Evolutionary conservation across 2,797 vertebrate genomes (phyloP).

Genomic region (Mormyrus proboscirostris): DNA sequence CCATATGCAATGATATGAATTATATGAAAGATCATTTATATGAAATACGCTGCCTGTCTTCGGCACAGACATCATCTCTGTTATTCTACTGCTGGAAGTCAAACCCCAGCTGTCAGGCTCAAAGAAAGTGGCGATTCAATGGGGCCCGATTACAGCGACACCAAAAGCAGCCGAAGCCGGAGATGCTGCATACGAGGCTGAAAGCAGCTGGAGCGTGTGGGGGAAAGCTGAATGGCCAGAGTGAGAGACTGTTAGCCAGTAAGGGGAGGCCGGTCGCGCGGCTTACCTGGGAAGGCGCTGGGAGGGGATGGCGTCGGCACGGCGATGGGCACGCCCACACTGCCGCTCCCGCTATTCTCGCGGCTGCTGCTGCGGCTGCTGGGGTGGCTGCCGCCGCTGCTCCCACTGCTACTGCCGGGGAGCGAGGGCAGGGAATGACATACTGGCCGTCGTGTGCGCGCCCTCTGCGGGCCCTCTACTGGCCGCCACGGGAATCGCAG

Average conservation of each 20-base stretch:
- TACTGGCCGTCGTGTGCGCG: not conserved
- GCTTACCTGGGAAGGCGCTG: constrained; percentile 82
- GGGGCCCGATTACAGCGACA: not conserved
- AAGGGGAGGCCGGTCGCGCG: not conserved
- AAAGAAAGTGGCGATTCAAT: not conserved
- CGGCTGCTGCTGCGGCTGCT: constrained; percentile 84
- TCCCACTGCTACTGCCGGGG: constrained; percentile 65
- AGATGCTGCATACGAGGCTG: not conserved
- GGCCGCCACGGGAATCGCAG: not conserved
- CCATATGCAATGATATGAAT: not conserved
- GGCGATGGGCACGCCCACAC: constrained; percentile 79
- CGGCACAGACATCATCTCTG: not conserved
- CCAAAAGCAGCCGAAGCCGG: not conserved
- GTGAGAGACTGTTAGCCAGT: not conserved
- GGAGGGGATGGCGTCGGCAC: constrained; percentile 84
- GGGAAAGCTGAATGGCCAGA: not conserved
- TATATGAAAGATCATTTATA: not conserved
- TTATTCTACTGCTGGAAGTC: not conserved
- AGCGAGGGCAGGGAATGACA: constrained; percentile 15
- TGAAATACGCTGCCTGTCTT: not conserved
- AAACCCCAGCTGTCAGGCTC: not conserved
- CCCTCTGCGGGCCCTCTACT: not conserved
- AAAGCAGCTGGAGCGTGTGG: not conserved
- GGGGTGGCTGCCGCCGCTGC: constrained; percentile 85
- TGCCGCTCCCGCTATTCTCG: constrained; percentile 82